phyloP scores from a whole-genome alignment of 2,888 invertebrate species.

The Chrysopilus asiliformis region DNA sequence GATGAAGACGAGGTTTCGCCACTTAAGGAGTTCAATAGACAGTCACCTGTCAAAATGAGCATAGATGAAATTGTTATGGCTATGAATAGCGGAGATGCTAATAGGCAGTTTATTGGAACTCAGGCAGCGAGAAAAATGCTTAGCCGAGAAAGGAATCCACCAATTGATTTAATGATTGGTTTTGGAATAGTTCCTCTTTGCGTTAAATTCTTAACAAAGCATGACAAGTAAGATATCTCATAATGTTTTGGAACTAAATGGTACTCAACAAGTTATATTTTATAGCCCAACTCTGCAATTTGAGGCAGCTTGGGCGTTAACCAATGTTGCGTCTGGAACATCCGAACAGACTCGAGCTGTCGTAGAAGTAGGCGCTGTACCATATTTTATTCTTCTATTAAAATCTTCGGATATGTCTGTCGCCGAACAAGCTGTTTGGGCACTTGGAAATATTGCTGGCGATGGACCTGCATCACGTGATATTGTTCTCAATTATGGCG shows the following conservation, averaged over 20 bases:
- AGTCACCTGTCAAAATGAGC: slow-evolving; percentile 38
- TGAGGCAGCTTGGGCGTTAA: slow-evolving; percentile 95
- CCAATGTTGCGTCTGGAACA: slow-evolving; percentile 93
- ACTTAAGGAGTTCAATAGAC: slow-evolving; percentile 38
- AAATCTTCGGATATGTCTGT: slow-evolving; percentile 51
- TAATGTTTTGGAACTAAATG: slow-evolving; percentile 3
- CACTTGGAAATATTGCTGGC: slow-evolving; percentile 94
- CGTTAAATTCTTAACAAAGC: slow-evolving; percentile 56
- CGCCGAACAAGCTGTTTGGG: slow-evolving; percentile 93
- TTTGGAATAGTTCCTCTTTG: slow-evolving; percentile 74
- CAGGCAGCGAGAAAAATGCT: slow-evolving; percentile 77
- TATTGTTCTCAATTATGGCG: slow-evolving; percentile 56
- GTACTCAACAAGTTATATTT: slow-evolving; percentile 19
- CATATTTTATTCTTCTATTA: slow-evolving; percentile 62
- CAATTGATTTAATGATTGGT: slow-evolving; percentile 72
- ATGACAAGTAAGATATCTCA: slow-evolving; percentile 48
- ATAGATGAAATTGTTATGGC: slow-evolving; percentile 61
- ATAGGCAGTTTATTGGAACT: slow-evolving; percentile 53
- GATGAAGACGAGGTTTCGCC: slow-evolving; percentile 39
- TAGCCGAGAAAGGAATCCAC: slow-evolving; percentile 80
- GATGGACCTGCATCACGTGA: slow-evolving; percentile 73
- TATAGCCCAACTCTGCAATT: slow-evolving; percentile 68
- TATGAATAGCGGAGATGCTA: slow-evolving; percentile 51
- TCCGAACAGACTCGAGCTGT: slow-evolving; percentile 82
- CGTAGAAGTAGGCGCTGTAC: slow-evolving; percentile 72